Percentiles rank a stretch among this genome's conserved stretches.
Conservation (phyloP, 2,888 invertebrate genomes). For the Oligia latruncula region DNA sequence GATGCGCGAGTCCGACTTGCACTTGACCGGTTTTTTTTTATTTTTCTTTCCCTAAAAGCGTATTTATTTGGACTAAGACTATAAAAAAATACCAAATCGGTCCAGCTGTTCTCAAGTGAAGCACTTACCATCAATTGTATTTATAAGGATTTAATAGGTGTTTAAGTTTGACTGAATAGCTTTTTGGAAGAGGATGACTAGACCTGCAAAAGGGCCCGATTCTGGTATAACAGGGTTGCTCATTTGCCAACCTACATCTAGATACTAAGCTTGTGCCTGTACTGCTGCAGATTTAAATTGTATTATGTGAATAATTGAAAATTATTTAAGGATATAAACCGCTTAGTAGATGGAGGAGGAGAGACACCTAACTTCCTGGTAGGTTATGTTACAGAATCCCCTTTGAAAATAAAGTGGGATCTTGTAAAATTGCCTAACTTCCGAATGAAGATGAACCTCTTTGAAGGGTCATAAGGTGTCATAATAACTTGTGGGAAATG, state of each 20-base stretch:
- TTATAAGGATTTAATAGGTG: neutral
- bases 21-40: neutral
- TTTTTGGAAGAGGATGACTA: neutral
- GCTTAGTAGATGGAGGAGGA: neutral
- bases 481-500: neutral
- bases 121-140: too few relatives aligned
- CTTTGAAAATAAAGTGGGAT: neutral
- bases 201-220: neutral
- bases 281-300: too few relatives aligned
- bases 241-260: too few relatives aligned
- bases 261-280: too few relatives aligned
- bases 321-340: neutral
- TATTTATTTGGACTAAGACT: too few relatives aligned
- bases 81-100: neutral
- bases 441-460: neutral
- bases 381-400: neutral
- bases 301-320: too few relatives aligned
- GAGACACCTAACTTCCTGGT: neutral
- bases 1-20: too few relatives aligned
- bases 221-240: neutral
- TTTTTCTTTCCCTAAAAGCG: neutral
- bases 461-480: neutral
- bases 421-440: neutral
- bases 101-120: neutral
- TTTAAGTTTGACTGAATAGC: neutral